Evolutionary conservation across 2,113 vertebrate species (phyloP), one percentile per base, ranked within the genome.

Genomic region (Hystrix cristata): DNA sequence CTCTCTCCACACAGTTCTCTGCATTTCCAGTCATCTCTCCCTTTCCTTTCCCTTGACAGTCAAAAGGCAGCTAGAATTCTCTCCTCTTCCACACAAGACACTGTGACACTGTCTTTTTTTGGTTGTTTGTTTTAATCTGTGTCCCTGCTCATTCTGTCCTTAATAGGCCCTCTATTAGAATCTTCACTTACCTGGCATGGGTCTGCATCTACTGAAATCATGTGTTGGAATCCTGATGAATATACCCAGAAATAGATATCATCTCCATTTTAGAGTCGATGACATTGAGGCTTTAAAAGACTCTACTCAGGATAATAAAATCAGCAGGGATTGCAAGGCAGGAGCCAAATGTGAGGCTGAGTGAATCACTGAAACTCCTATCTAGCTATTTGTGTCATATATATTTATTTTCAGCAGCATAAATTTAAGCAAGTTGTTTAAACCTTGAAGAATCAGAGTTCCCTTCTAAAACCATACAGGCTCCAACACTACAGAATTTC

Each of bases 351-450:
- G 25, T 14, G n/a, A 85, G 27, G 90, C 18, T 83, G 27, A 90
- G 16, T 27, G 69, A 79, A 46, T 78, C 43, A 67, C 13, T 80
- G 92, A 57, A 71, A 64, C 23, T 43, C 23, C 16, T 64, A 81
- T 90, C 43, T 89, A 79, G 51, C 43, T 89, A 12, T 15, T 4
- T 88, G 71, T 87, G 7, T 90, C 11, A 79, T 43, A 4, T 46
- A 60, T 86, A 38, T 29, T 78, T 38, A 57, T 64, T 83, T 65
- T 69, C 79, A 78, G 12, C 23, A 85, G 51, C 27, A 5, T 94
- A 65, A 79, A 43, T 76, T 90, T 79, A 76, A 59, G n/a, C 31
- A 87, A 92, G 34, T 93, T 87, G 21, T 84, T 65, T 82, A 43
- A 86, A 69, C 31, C 57, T 89, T 19, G 12, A 79, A 82, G 23